phyloP scores from a whole-genome alignment of 2,113 vertebrate species.

The Centrocercus urophasianus region DNA sequence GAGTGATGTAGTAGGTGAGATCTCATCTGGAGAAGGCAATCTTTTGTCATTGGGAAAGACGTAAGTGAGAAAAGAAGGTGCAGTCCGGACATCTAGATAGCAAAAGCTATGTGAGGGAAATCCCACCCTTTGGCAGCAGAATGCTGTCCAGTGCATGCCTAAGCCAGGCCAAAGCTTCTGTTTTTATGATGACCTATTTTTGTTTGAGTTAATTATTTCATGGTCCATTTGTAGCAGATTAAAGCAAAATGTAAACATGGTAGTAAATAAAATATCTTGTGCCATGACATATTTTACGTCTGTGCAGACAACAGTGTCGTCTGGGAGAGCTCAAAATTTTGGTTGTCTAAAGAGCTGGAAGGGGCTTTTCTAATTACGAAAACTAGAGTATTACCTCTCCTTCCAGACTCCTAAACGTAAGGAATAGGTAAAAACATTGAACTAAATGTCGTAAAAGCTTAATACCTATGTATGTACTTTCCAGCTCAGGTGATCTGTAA shows the following conservation, averaged over 20 bases:
- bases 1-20: neutral
- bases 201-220: neutral
- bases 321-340: neutral
- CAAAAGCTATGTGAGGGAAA: neutral
- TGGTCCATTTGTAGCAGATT: neutral
- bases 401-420: neutral
- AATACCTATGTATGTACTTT: neutral
- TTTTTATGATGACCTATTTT: neutral
- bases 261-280: neutral
- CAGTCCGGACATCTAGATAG: neutral
- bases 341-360: neutral
- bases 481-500: neutral
- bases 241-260: neutral
- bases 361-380: neutral
- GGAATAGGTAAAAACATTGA: neutral
- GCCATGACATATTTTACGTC: neutral
- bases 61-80: neutral
- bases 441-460: neutral
- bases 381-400: neutral
- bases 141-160: neutral
- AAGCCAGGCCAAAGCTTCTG: neutral
- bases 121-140: rapidly evolving
- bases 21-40: neutral
- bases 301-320: neutral
- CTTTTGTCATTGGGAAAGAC: neutral